These are phyloP conservation scores for Dicycla oo DNA, from an alignment of 2,888 invertebrate species.

Conservation along the genomic window DNA sequence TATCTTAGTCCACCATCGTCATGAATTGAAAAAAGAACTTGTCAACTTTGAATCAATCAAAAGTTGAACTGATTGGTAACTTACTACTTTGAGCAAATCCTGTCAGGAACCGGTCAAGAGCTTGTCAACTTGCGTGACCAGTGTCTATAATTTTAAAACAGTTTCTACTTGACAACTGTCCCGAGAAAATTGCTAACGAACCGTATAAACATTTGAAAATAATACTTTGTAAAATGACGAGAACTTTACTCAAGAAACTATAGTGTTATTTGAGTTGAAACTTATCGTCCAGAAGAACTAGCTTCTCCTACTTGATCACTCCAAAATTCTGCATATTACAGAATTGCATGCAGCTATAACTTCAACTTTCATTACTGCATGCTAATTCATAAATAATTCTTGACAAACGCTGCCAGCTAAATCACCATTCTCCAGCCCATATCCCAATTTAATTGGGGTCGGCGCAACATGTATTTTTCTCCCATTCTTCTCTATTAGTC, in stretches of 20 bases:
- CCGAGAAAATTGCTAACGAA: slow-evolving; percentile 25
- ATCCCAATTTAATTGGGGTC: not conserved
- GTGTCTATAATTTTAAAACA: slow-evolving; percentile 32
- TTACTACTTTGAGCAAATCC: not conserved
- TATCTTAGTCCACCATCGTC: too few relatives aligned
- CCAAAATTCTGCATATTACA: not conserved
- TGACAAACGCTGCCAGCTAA: not conserved
- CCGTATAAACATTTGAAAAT: slow-evolving; percentile 38
- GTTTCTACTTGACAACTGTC: slow-evolving; percentile 27
- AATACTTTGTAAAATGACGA: not conserved
- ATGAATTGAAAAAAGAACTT: not conserved
- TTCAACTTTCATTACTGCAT: not conserved
- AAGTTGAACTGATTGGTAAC: slow-evolving; percentile 3
- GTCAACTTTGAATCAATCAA: slow-evolving; percentile 15
- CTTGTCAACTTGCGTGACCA: slow-evolving; percentile 31
- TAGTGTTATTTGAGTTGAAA: not conserved
- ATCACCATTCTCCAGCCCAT: not conserved
- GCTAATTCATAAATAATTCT: not conserved
- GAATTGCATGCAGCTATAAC: not conserved
- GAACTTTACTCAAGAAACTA: slow-evolving; percentile 4
- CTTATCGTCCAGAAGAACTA: not conserved
- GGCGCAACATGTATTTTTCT: not conserved
- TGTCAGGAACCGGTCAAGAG: slow-evolving; percentile 37
- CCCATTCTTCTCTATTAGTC: not conserved
- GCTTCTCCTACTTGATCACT: not conserved